Conservation (phyloP, 2,113 vertebrate genomes). For the Alaudala cheleensis region DNA sequence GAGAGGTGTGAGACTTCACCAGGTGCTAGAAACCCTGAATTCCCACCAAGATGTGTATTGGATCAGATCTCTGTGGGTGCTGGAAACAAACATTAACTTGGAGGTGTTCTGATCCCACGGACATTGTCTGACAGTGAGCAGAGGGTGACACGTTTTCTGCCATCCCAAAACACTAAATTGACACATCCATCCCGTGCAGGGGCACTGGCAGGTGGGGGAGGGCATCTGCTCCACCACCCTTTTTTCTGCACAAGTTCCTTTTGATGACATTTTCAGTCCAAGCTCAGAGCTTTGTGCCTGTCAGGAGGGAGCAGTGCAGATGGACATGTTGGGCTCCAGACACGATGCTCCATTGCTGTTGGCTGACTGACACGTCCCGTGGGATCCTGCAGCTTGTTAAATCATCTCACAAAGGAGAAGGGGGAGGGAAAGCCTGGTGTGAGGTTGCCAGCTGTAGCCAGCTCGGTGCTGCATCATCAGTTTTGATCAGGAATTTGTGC, state of each 20-base stretch:
- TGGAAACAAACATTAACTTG: background rate
- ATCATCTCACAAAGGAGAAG: constrained; percentile 9
- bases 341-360: background rate
- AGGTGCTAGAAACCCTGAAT: background rate
- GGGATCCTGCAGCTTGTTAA: constrained; percentile 37
- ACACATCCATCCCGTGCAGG: background rate
- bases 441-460: constrained; percentile 14
- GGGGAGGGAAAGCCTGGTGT: background rate
- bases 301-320: background rate
- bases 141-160: background rate
- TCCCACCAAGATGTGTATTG: fast-evolving
- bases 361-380: background rate
- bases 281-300: background rate
- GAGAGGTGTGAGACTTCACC: background rate
- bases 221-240: background rate
- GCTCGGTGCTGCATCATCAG: background rate
- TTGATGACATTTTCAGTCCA: background rate
- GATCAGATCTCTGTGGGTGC: background rate
- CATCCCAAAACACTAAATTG: background rate
- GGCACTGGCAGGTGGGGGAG: background rate
- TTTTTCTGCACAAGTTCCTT: background rate
- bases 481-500: background rate
- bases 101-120: background rate
- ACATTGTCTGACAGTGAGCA: background rate
- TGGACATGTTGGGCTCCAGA: background rate